Conservation (phyloP, 2,888 invertebrate species). For the Agonopterix arenella region DNA sequence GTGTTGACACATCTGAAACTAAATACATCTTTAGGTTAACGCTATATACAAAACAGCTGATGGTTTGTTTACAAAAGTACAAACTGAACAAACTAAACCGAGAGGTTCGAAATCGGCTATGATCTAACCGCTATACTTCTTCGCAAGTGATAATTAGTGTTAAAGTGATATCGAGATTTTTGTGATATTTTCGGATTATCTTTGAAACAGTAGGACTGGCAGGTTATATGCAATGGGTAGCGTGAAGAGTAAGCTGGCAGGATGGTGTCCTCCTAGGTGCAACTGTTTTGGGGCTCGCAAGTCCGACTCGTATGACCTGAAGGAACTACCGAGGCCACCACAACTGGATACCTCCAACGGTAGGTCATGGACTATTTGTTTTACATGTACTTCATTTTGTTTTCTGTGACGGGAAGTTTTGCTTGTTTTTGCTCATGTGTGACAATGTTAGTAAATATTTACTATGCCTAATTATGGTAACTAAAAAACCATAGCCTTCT, state of each 20-base stretch:
- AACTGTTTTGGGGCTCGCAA: constrained; percentile 35
- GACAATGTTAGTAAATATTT: no score
- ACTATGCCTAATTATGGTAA: no score
- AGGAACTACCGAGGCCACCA: constrained; percentile 58
- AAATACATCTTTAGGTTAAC: neutral
- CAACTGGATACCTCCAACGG: constrained; percentile 41
- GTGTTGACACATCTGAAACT: neutral
- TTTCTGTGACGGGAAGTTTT: no score
- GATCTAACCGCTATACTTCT: constrained; percentile 42
- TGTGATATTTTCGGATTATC: constrained; percentile 13
- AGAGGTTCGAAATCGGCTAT: constrained; percentile 30
- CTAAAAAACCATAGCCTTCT: no score
- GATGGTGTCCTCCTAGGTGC: constrained; percentile 35
- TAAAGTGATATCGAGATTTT: constrained; percentile 24
- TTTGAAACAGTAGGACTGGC: neutral
- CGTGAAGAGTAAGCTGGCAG: constrained; percentile 48
- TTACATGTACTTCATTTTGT: no score
- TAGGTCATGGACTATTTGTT: constrained; percentile 34
- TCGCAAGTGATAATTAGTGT: constrained; percentile 24
- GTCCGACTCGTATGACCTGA: constrained; percentile 52
- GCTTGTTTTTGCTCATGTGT: no score
- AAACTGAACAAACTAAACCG: constrained; percentile 31
- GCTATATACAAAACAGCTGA: constrained; percentile 23
- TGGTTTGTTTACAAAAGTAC: constrained; percentile 47
- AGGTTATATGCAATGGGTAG: constrained; percentile 39